Conservation (phyloP, 2,888 invertebrate species). For the Leucoma salicis region DNA sequence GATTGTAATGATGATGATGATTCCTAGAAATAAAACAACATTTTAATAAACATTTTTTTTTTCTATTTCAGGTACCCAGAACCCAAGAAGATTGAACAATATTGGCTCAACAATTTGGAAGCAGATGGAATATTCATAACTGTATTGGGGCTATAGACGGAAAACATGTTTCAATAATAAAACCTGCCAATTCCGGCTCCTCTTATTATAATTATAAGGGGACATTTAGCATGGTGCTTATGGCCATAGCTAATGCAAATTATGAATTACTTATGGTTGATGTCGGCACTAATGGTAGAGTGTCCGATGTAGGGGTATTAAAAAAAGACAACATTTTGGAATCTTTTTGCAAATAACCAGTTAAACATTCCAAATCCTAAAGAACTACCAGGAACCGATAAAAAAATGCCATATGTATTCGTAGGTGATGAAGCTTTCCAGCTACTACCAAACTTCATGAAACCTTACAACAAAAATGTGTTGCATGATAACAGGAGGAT, state of each 20-base stretch:
- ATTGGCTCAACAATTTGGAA: slow-evolving; percentile 19
- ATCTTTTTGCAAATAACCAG: not conserved
- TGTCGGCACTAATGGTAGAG: slow-evolving; percentile 4
- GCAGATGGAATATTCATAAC: slow-evolving; percentile 33
- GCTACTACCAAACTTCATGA: slow-evolving; percentile 2
- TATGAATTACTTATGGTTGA: slow-evolving; percentile 12
- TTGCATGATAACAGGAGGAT: slow-evolving; percentile 18
- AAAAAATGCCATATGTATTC: slow-evolving; percentile 6
- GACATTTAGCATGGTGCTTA: slow-evolving; percentile 16
- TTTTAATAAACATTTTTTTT: no score
- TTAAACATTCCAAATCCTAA: slow-evolving; percentile 5
- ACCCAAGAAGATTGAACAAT: slow-evolving; percentile 5
- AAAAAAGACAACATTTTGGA: slow-evolving; percentile 1
- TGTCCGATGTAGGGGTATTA: slow-evolving; percentile 5
- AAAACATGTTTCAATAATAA: slow-evolving; percentile 24
- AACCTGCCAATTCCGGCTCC: slow-evolving; percentile 7
- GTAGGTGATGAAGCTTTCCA: slow-evolving; percentile 3
- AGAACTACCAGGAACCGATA: slow-evolving; percentile 2
- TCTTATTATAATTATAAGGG: slow-evolving; percentile 5
- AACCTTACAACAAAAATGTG: slow-evolving; percentile 3
- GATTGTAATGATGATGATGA: no score
- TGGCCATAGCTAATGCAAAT: slow-evolving; percentile 18
- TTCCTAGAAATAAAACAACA: no score
- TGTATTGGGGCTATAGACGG: slow-evolving; percentile 28
- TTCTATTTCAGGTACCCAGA: slow-evolving; percentile 6